phyloP scores from a whole-genome alignment of 2,113 vertebrate species.

The Narcine bancroftii region DNA sequence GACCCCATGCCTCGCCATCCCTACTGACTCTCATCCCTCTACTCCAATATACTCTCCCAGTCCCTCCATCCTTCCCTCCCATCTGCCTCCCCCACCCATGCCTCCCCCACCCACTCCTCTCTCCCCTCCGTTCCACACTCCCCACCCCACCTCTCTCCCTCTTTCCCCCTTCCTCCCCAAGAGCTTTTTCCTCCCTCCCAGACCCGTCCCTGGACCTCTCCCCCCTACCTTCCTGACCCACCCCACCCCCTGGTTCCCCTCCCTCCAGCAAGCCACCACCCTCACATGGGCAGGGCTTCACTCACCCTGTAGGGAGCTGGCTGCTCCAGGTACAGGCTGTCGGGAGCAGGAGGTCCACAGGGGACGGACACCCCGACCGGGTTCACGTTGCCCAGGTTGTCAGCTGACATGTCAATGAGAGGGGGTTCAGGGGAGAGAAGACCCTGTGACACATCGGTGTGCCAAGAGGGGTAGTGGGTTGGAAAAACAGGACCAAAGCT shows the following conservation, averaged over 20 bases:
- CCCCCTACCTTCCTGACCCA: slow-evolving; percentile 1
- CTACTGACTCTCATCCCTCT: neutral
- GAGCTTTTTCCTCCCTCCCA: neutral
- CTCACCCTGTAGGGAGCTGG: slow-evolving; percentile 40
- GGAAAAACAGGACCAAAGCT: too few relatives aligned
- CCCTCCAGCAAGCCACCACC: slow-evolving; percentile 42
- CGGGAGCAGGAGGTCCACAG: slow-evolving; percentile 40
- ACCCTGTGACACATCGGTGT: too few relatives aligned
- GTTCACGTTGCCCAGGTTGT: neutral
- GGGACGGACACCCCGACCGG: slow-evolving; percentile 45
- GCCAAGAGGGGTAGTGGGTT: too few relatives aligned
- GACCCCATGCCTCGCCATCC: too few relatives aligned
- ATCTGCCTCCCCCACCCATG: slow-evolving; percentile 1
- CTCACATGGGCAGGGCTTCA: too few relatives aligned
- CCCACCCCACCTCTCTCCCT: slow-evolving; percentile 17
- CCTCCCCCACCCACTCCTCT: neutral
- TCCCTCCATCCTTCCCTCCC: slow-evolving; percentile 38
- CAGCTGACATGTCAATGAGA: too few relatives aligned
- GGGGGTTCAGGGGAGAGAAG: too few relatives aligned
- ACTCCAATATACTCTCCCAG: slow-evolving; percentile 45
- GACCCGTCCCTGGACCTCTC: slow-evolving; percentile 24
- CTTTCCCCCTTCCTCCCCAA: neutral
- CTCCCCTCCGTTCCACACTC: slow-evolving; percentile 3
- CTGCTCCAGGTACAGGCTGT: slow-evolving; percentile 41
- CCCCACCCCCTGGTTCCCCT: slow-evolving; percentile 37